phyloP scores from a whole-genome alignment of 2,888 invertebrate genomes.

The Folsomia candida region DNA sequence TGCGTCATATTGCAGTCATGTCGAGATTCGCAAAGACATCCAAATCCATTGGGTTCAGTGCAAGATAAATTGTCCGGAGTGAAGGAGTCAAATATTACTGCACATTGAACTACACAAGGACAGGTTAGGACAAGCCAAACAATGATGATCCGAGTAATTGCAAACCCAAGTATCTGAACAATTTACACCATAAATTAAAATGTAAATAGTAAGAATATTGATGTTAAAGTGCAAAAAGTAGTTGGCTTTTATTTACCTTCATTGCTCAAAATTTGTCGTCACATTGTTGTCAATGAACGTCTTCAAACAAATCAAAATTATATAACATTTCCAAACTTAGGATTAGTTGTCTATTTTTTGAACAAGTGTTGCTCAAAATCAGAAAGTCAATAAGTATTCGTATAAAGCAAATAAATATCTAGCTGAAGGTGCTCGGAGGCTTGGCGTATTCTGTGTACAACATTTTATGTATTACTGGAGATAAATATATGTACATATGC shows the following conservation, averaged over 20 bases:
- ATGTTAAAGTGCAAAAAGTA: neutral
- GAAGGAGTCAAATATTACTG: conserved; percentile 23
- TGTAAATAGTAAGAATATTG: neutral
- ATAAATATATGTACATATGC: no score
- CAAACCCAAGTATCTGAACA: neutral
- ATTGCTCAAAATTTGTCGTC: no score
- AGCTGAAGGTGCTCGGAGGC: no score
- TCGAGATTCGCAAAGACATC: conserved; percentile 24
- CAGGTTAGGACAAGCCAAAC: neutral
- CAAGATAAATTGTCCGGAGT: conserved; percentile 24
- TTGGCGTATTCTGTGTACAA: no score
- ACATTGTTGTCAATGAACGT: no score
- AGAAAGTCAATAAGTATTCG: no score
- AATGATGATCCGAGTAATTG: neutral
- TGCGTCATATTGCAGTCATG: conserved; percentile 22
- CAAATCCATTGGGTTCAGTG: conserved; percentile 19
- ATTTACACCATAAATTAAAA: neutral
- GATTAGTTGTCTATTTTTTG: no score
- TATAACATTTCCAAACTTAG: no score
- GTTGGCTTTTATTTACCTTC: neutral
- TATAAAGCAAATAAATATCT: no score
- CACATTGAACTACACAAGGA: neutral
- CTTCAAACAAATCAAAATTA: no score
- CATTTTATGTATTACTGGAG: no score
- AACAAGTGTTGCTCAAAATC: no score